Percentiles rank a stretch among this genome's conserved stretches.
Conservation (phyloP, 2,113 vertebrate species). For the Dolichallabes microphthalmus region DNA sequence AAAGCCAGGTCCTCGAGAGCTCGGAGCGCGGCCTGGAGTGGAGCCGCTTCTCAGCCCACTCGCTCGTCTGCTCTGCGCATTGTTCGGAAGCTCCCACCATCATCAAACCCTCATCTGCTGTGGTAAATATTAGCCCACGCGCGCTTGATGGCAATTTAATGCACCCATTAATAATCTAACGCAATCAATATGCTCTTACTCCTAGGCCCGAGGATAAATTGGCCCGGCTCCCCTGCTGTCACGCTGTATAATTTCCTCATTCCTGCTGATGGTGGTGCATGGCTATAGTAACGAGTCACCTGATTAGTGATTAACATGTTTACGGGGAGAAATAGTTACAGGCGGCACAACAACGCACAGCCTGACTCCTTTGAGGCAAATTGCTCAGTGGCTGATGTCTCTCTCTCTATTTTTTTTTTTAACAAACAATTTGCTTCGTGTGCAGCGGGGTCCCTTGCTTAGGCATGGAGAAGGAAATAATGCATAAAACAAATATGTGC, state of each 20-base stretch:
- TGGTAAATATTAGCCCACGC: slow-evolving; percentile 57
- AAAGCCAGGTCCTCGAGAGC: neutral
- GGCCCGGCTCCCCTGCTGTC: slow-evolving; percentile 50
- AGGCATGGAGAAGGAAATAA: slow-evolving; percentile 27
- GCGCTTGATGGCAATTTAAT: slow-evolving; percentile 66
- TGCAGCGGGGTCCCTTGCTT: slow-evolving; percentile 39
- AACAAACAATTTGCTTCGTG: slow-evolving; percentile 57
- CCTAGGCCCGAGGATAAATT: slow-evolving; percentile 57
- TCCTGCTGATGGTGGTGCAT: slow-evolving; percentile 62
- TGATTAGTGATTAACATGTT: slow-evolving; percentile 74
- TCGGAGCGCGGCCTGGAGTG: neutral
- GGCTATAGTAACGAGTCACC: slow-evolving; percentile 59
- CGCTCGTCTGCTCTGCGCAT: neutral
- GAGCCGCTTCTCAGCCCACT: slow-evolving; percentile 6
- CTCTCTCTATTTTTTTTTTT: slow-evolving; percentile 47
- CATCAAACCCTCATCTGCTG: slow-evolving; percentile 30
- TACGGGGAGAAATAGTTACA: slow-evolving; percentile 58
- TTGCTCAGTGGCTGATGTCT: slow-evolving; percentile 58
- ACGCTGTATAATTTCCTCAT: slow-evolving; percentile 68
- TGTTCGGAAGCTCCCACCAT: slow-evolving; percentile 18
- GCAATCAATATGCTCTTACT: slow-evolving; percentile 59
- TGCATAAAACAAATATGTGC: slow-evolving; percentile 47
- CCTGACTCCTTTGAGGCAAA: slow-evolving; percentile 55
- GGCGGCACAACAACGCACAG: slow-evolving; percentile 37
- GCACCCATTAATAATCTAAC: slow-evolving; percentile 62